Evolutionary conservation across 2,797 vertebrate genomes (phyloP).

Genomic region (Lateolabrax maculatus): DNA sequence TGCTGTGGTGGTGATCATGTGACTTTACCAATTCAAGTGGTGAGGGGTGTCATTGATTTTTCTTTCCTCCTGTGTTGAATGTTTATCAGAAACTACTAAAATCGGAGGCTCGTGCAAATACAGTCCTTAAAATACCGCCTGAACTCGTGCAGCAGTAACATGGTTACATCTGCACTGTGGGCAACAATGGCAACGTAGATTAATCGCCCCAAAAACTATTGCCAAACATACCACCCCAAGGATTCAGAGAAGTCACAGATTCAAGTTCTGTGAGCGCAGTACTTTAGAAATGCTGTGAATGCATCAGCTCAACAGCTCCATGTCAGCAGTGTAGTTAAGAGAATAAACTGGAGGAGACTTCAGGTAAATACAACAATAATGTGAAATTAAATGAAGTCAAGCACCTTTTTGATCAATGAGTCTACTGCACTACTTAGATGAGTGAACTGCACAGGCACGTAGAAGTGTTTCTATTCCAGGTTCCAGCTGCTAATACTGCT

Average conservation of each 20-base stretch:
- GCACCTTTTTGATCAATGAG: constrained; percentile 68
- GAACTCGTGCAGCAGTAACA: constrained; percentile 8
- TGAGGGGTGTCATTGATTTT: constrained; percentile 14
- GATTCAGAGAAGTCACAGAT: constrained; percentile 9
- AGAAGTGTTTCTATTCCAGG: constrained; percentile 80
- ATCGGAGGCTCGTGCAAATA: constrained; percentile 26
- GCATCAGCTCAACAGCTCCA: constrained; percentile 14
- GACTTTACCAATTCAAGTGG: constrained; percentile 45
- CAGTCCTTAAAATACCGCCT: constrained; percentile 28
- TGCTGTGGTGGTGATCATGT: constrained; percentile 73
- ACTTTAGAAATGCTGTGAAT: constrained; percentile 24
- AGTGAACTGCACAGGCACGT: constrained; percentile 70
- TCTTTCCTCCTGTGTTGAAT: not conserved
- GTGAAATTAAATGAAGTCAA: constrained; percentile 60
- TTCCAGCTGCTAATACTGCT: constrained; percentile 83
- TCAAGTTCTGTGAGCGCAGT: not conserved
- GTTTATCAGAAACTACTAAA: constrained; percentile 19
- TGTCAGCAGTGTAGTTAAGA: constrained; percentile 10
- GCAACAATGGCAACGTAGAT: not conserved
- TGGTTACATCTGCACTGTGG: constrained; percentile 16
- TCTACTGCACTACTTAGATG: constrained; percentile 53
- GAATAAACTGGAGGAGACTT: constrained; percentile 38
- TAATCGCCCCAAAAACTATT: not conserved
- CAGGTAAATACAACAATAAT: constrained; percentile 39
- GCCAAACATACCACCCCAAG: not conserved